Evolutionary conservation across 2,113 vertebrate species (phyloP).

Genomic region (Bufo gargarizans): DNA sequence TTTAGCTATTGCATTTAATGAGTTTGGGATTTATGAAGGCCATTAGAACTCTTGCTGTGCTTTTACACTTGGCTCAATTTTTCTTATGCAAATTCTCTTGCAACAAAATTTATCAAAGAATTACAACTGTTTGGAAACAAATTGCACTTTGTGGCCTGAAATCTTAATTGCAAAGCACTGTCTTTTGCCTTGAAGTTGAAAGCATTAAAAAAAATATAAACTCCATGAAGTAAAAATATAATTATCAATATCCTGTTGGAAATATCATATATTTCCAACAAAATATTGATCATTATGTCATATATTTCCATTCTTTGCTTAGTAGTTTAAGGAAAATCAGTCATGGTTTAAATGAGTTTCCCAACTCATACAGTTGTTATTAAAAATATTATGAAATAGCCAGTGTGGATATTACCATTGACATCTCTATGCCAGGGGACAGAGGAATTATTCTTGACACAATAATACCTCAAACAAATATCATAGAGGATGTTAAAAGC

Average conservation of each 20-base stretch:
- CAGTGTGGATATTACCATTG: too few relatives aligned
- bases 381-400: too few relatives aligned
- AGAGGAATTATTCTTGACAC: too few relatives aligned
- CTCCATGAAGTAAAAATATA: neutral
- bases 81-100: slow-evolving; percentile 54
- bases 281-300: too few relatives aligned
- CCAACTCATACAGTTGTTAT: too few relatives aligned
- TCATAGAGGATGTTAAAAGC: too few relatives aligned
- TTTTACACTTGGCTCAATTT: slow-evolving; percentile 56
- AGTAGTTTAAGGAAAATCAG: too few relatives aligned
- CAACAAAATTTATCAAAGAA: slow-evolving; percentile 58
- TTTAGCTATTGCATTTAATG: slow-evolving; percentile 54
- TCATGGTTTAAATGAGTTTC: too few relatives aligned
- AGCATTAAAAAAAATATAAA: neutral
- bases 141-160: slow-evolving; percentile 25
- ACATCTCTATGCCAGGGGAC: too few relatives aligned
- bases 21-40: slow-evolving; percentile 56
- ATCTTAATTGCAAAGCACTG: slow-evolving; percentile 32
- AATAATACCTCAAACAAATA: too few relatives aligned
- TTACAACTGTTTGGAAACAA: slow-evolving; percentile 43
- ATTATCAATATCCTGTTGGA: neutral
- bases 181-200: neutral
- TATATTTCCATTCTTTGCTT: too few relatives aligned
- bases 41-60: slow-evolving; percentile 53
- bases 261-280: neutral